Percentiles rank a stretch among this genome's conserved stretches.
phyloP scores from a whole-genome alignment of 2,797 vertebrate species.

The Apogon talboti region DNA sequence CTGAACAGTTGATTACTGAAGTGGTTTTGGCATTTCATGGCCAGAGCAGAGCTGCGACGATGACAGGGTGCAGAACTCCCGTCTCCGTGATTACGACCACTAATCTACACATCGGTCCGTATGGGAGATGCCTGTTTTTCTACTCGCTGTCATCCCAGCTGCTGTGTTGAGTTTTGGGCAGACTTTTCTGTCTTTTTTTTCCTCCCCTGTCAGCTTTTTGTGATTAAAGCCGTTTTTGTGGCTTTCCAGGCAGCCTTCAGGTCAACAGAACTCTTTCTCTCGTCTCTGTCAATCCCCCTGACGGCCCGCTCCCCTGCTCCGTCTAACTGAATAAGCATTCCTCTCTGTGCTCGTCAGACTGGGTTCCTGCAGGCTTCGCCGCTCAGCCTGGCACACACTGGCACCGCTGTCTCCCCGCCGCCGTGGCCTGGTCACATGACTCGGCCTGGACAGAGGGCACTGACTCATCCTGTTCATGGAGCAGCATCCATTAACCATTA shows the following conservation, averaged over 20 bases:
- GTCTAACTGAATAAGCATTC: constrained; percentile 57
- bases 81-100: constrained; percentile 34
- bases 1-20: constrained; percentile 66
- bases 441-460: constrained; percentile 10
- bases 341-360: constrained; percentile 35
- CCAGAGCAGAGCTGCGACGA: constrained; percentile 17
- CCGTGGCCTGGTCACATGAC: constrained; percentile 23
- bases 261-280: constrained; percentile 38
- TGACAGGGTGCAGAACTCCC: constrained; percentile 20
- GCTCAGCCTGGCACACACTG: constrained; percentile 53
- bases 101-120: background rate
- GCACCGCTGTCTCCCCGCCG: constrained; percentile 46
- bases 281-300: constrained; percentile 1
- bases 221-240: constrained; percentile 30
- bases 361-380: constrained; percentile 30
- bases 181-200: constrained; percentile 6
- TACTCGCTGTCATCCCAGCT: background rate
- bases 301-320: constrained; percentile 2
- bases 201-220: constrained; percentile 16
- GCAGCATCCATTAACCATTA: constrained; percentile 31
- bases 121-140: background rate
- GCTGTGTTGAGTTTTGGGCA: background rate
- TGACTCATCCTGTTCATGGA: constrained; percentile 49
- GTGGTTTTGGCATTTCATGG: constrained; percentile 55
- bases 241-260: constrained; percentile 28